phyloP scores from a whole-genome alignment of 2,113 vertebrate genomes.

The Calyptomena viridis region DNA sequence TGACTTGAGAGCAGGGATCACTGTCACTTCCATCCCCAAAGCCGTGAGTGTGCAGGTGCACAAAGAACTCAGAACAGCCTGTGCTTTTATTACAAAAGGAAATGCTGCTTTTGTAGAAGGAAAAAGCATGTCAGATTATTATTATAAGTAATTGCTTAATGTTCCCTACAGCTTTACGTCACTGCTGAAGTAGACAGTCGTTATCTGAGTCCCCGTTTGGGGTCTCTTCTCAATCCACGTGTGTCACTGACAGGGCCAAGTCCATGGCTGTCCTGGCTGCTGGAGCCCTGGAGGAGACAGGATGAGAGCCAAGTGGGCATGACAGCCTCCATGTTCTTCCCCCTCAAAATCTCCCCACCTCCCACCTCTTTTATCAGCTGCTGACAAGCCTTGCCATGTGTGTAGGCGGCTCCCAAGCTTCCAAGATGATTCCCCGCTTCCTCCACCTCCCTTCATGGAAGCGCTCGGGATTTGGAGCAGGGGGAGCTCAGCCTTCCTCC shows the following conservation, averaged over 20 bases:
- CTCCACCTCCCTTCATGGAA: not conserved
- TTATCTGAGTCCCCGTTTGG: not conserved
- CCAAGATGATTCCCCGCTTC: not conserved
- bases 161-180: not conserved
- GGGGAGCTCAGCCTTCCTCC: not conserved
- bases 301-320: not conserved
- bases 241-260: not conserved
- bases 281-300: not conserved
- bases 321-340: not conserved
- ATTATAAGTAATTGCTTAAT: not conserved
- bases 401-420: conserved; percentile 45
- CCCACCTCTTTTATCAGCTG: conserved; percentile 50
- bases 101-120: not conserved
- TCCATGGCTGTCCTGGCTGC: not conserved
- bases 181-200: not conserved
- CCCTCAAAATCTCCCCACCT: conserved; percentile 27
- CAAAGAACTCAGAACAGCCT: not conserved
- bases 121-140: not conserved
- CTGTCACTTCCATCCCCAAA: not conserved
- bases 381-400: conserved; percentile 32
- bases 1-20: not conserved
- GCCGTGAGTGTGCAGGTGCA: not conserved
- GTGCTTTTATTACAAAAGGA: conserved; percentile 29
- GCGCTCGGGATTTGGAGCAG: not conserved
- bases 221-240: not conserved